These are phyloP conservation scores for Stegodyphus dumicola DNA, from an alignment of 1,140 invertebrate species.

Conservation along the genomic window DNA sequence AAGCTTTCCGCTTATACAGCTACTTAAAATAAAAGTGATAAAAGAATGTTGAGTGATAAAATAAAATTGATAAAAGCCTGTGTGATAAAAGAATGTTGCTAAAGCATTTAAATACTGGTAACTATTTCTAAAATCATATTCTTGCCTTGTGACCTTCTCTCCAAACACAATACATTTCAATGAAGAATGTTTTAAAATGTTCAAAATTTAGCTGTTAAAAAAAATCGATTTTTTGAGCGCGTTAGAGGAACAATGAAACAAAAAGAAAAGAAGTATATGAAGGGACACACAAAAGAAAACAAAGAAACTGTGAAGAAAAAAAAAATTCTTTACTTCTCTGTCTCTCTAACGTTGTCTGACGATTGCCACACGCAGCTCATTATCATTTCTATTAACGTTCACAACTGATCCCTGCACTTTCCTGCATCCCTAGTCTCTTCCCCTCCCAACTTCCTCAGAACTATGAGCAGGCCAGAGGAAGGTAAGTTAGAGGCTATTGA, in stretches of 20 bases:
- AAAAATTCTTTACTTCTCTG: constrained; percentile 1
- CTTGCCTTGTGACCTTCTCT: too few species aligned
- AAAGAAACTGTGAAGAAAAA: not conserved
- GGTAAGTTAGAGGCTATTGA: constrained; percentile 47
- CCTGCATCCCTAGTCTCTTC: not conserved
- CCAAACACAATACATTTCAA: too few species aligned
- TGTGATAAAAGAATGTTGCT: too few species aligned
- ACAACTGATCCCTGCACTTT: constrained; percentile 38
- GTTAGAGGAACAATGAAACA: not conserved
- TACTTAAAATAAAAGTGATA: too few species aligned
- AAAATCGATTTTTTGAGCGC: too few species aligned
- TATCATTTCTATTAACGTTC: constrained; percentile 59
- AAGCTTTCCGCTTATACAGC: too few species aligned
- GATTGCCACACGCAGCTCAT: constrained; percentile 43
- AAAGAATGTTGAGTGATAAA: too few species aligned
- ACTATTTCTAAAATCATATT: too few species aligned
- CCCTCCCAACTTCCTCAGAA: not conserved
- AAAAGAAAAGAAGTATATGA: constrained; percentile 19
- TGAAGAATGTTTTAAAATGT: too few species aligned
- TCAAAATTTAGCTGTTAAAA: too few species aligned
- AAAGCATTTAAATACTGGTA: too few species aligned
- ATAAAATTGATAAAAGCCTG: too few species aligned
- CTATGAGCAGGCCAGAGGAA: not conserved
- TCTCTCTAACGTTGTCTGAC: not conserved
- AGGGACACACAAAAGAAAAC: constrained; percentile 8